Conservation (phyloP, 1,140 invertebrate species). For the Zaprionus camerounensis region DNA sequence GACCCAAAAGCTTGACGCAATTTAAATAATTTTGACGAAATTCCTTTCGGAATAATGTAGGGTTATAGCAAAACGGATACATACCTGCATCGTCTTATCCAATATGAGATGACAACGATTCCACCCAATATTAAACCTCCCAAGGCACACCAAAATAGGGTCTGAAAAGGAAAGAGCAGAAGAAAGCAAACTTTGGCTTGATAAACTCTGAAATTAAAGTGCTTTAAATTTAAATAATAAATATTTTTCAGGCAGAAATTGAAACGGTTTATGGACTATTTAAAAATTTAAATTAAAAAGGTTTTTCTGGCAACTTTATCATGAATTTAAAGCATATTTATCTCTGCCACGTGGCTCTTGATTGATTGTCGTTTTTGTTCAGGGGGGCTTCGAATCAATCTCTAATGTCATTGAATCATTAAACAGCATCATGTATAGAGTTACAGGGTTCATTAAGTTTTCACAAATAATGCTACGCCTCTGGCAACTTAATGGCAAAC, state of each 20-base stretch:
- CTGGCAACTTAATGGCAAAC: conserved; percentile 19
- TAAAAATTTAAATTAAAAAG: background rate
- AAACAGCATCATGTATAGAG: conserved; percentile 42
- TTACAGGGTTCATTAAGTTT: conserved; percentile 46
- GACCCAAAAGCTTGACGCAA: conserved; percentile 12
- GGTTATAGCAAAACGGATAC: conserved; percentile 13
- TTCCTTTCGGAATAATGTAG: background rate
- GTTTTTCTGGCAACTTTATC: background rate
- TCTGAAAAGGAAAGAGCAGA: conserved; percentile 61
- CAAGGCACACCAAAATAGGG: conserved; percentile 83
- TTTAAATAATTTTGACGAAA: background rate
- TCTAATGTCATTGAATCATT: conserved; percentile 37
- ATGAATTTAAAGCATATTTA: background rate
- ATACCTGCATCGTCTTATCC: conserved; percentile 84
- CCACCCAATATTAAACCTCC: conserved; percentile 81
- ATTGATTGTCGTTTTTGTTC: conserved; percentile 20
- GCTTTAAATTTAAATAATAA: background rate
- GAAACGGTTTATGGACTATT: no score
- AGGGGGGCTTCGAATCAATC: background rate
- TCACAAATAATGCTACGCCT: conserved; percentile 22
- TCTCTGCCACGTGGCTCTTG: background rate
- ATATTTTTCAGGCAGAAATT: background rate
- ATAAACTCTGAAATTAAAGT: background rate
- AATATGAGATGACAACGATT: conserved; percentile 83
- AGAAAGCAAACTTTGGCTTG: background rate